These are phyloP conservation scores for Terebella lapidaria DNA, from an alignment of 2,888 invertebrate genomes.

Conservation along the genomic window DNA sequence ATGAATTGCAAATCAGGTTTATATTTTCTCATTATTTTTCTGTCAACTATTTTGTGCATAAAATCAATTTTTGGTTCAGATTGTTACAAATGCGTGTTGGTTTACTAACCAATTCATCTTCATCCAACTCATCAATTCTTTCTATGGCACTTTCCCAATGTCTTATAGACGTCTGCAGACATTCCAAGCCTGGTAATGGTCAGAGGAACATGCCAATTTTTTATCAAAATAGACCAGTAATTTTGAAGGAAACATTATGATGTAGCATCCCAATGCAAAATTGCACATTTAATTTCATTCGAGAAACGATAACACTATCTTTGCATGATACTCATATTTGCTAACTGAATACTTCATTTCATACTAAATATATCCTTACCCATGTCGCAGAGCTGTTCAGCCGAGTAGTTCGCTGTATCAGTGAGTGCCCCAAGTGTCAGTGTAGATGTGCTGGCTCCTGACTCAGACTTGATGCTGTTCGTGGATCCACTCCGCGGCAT, in stretches of 20 bases:
- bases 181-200: constrained; percentile 1
- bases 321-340: too few relatives aligned
- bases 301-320: too few relatives aligned
- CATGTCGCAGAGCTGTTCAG: neutral
- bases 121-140: neutral
- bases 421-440: neutral
- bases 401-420: neutral
- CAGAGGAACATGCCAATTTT: neutral
- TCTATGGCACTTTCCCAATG: constrained; percentile 3
- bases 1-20: neutral
- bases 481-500: neutral
- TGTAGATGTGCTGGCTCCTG: neutral
- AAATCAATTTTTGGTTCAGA: too few relatives aligned
- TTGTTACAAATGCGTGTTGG: neutral
- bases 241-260: too few relatives aligned
- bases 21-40: neutral
- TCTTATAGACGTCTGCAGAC: neutral
- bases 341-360: too few relatives aligned
- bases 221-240: neutral
- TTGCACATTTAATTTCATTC: too few relatives aligned
- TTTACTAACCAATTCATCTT: neutral
- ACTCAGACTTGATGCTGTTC: neutral
- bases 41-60: too few relatives aligned
- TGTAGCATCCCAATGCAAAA: too few relatives aligned
- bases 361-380: neutral